Conservation (phyloP, 2,888 invertebrate species). For the Lamproptera curius region DNA sequence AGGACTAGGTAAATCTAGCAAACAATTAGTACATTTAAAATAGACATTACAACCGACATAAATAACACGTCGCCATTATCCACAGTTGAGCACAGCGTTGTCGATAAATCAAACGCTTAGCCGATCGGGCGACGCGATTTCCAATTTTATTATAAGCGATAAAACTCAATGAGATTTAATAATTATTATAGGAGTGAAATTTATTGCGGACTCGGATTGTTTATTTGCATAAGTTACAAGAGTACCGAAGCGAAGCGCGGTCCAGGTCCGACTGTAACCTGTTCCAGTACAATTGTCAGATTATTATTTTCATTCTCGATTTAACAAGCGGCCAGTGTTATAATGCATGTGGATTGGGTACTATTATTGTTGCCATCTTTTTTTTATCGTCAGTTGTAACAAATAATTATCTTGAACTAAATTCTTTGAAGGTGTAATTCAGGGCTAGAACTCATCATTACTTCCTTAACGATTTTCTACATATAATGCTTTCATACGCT, state of each 20-base stretch:
- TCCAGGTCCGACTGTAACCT: slow-evolving; percentile 1
- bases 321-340: slow-evolving; percentile 17
- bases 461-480: no score
- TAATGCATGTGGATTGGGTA: slow-evolving; percentile 3
- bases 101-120: neutral
- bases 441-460: no score
- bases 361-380: no score
- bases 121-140: neutral
- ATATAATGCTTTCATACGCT: no score
- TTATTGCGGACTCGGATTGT: slow-evolving; percentile 15
- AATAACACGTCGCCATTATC: no score
- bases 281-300: slow-evolving; percentile 21
- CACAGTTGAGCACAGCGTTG: no score
- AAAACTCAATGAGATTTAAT: slow-evolving; percentile 4
- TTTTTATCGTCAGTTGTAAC: no score
- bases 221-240: slow-evolving; percentile 21
- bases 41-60: no score
- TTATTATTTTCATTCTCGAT: slow-evolving; percentile 21
- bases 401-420: no score
- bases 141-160: neutral
- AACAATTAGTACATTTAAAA: no score
- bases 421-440: no score
- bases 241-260: slow-evolving; percentile 2
- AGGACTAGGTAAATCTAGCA: no score
- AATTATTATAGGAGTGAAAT: slow-evolving; percentile 11